These are phyloP conservation scores for Cheilosia scutellata DNA, from an alignment of 2,888 invertebrate species.

Conservation along the genomic window DNA sequence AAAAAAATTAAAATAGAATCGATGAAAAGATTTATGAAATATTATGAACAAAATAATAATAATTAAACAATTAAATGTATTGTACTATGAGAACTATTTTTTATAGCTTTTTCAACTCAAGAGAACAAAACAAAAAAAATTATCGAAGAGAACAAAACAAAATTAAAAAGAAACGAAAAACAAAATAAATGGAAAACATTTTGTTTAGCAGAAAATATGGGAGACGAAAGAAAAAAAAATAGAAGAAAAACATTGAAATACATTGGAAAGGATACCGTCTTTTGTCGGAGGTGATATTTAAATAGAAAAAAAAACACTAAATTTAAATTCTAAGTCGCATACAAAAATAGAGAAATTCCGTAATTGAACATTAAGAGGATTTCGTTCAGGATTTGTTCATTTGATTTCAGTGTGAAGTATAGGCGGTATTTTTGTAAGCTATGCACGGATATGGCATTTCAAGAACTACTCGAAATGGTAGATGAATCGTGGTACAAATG, in stretches of 20 bases:
- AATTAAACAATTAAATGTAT: conserved; percentile 73
- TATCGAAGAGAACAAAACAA: conserved; percentile 9
- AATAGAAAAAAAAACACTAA: conserved; percentile 59
- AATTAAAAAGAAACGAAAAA: conserved; percentile 13
- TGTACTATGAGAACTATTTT: conserved; percentile 75
- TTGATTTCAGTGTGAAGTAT: no score
- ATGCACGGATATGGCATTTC: not conserved
- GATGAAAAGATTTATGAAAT: conserved; percentile 64
- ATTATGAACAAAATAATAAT: conserved; percentile 59
- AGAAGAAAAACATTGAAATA: conserved; percentile 26
- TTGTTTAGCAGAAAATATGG: conserved; percentile 47
- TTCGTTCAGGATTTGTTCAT: conserved; percentile 34
- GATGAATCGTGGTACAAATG: no score
- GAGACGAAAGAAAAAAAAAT: conserved; percentile 30
- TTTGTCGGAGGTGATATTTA: conserved; percentile 74
- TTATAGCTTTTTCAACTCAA: conserved; percentile 76
- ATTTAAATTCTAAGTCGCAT: conserved; percentile 60
- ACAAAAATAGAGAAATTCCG: conserved; percentile 19
- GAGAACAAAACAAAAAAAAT: conserved; percentile 45
- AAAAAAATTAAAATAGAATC: conserved; percentile 41
- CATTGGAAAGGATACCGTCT: conserved; percentile 74
- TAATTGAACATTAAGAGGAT: conserved; percentile 30
- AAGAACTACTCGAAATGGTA: no score
- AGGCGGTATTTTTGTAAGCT: not conserved
- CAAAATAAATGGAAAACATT: conserved; percentile 16